These are phyloP conservation scores for Dendroctonus valens DNA, from an alignment of 1,140 invertebrate genomes.

Conservation along the genomic window DNA sequence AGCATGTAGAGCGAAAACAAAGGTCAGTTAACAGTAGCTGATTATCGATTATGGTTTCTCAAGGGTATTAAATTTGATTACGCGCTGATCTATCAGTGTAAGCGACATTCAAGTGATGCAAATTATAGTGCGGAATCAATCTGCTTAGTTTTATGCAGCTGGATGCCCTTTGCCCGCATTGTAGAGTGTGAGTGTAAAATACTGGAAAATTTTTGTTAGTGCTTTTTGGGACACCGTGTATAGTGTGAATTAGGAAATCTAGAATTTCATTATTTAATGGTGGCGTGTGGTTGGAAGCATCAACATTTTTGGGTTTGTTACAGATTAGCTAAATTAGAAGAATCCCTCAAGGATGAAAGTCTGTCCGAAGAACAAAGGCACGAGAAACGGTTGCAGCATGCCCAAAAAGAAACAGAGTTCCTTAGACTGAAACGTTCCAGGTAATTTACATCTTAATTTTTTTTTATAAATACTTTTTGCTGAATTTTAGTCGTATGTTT, in stretches of 20 bases:
- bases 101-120: not conserved
- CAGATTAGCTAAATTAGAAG: constrained; percentile 88
- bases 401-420: constrained; percentile 97
- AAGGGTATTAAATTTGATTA: no score
- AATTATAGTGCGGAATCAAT: not conserved
- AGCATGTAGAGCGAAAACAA: constrained; percentile 96
- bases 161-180: no score
- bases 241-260: no score
- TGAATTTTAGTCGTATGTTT: no score
- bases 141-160: no score
- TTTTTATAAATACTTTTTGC: no score
- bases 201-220: no score
- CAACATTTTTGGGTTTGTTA: constrained; percentile 8
- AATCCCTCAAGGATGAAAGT: constrained; percentile 91
- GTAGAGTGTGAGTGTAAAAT: no score
- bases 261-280: no score
- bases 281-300: no score
- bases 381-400: constrained; percentile 91
- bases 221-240: no score
- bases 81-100: not conserved
- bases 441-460: not conserved
- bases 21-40: constrained; percentile 55
- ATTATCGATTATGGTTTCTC: no score
- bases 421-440: constrained; percentile 88
- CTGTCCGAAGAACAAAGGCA: constrained; percentile 81